These are phyloP conservation scores for Nemapogon koenigi DNA, from an alignment of 2,888 invertebrate genomes.

Conservation along the genomic window DNA sequence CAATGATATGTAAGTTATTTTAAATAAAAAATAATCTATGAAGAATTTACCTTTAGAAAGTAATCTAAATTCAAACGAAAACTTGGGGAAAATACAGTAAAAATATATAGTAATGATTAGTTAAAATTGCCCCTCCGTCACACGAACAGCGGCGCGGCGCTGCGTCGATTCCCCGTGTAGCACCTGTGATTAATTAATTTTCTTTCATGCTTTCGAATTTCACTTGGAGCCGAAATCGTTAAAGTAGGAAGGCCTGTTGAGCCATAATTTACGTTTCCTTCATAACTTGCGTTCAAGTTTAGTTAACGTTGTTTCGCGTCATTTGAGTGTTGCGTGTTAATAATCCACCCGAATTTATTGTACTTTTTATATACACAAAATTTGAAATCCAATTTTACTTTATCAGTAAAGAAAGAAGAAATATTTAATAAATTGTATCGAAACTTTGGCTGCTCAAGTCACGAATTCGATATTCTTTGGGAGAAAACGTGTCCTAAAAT, in stretches of 20 bases:
- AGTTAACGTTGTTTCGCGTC: constrained; percentile 36
- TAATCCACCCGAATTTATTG: constrained; percentile 1
- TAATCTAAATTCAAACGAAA: no score
- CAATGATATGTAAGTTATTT: neutral
- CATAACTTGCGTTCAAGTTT: constrained; percentile 28
- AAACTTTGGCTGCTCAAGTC: no score
- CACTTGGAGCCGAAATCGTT: constrained; percentile 51
- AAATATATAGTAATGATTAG: no score
- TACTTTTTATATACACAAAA: no score
- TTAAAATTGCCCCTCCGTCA: no score
- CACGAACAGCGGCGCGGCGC: no score
- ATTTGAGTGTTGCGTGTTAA: constrained; percentile 50
- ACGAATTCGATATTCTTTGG: no score
- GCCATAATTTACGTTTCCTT: constrained; percentile 52
- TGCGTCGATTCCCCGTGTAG: neutral
- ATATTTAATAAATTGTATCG: no score
- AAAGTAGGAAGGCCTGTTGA: constrained; percentile 57
- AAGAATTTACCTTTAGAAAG: neutral
- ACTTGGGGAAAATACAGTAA: no score
- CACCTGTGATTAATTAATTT: constrained; percentile 54
- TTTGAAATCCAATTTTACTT: no score
- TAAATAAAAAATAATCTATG: neutral
- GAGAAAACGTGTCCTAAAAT: no score
- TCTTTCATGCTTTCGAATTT: constrained; percentile 53
- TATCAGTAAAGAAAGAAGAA: no score